A percentile compares a stretch with the other conserved stretches of the same genome.
These are phyloP conservation scores for Ptychoptera contaminata DNA, from an alignment of 2,888 invertebrate genomes.

Conservation along the genomic window DNA sequence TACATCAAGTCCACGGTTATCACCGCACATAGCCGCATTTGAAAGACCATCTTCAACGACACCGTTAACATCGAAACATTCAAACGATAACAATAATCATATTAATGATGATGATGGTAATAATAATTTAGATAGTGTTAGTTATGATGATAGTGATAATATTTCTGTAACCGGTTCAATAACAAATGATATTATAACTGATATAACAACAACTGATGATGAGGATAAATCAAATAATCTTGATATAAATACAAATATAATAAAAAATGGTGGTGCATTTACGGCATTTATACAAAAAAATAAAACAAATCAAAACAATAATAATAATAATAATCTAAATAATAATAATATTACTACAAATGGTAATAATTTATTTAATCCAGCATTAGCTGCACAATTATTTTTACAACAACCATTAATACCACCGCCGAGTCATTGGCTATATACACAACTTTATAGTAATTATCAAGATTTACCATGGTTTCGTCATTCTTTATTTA, in stretches of 20 bases:
- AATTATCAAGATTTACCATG: slow-evolving; percentile 50
- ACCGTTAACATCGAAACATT: slow-evolving; percentile 15
- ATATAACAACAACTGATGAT: slow-evolving; percentile 22
- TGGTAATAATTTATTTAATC: slow-evolving; percentile 34
- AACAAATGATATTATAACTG: slow-evolving; percentile 28
- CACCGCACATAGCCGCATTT: slow-evolving; percentile 28
- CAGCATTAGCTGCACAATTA: slow-evolving; percentile 49
- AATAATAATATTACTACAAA: slow-evolving; percentile 18
- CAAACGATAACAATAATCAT: too few relatives aligned
- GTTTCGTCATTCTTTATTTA: slow-evolving; percentile 35
- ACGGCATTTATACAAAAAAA: slow-evolving; percentile 29
- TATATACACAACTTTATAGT: slow-evolving; percentile 61
- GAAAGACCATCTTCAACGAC: slow-evolving; percentile 19
- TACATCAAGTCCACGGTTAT: slow-evolving; percentile 53
- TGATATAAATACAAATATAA: slow-evolving; percentile 9
- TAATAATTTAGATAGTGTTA: slow-evolving; percentile 29
- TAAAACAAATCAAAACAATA: slow-evolving; percentile 20
- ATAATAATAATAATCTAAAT: slow-evolving; percentile 32
- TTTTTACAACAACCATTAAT: slow-evolving; percentile 59
- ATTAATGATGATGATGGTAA: slow-evolving; percentile 26
- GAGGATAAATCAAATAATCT: slow-evolving; percentile 10
- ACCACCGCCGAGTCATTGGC: slow-evolving; percentile 62
- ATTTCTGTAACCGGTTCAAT: slow-evolving; percentile 33
- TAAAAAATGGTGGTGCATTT: slow-evolving; percentile 23
- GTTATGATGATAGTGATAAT: slow-evolving; percentile 24